These are phyloP conservation scores for Intellagama lesueurii DNA, from an alignment of 2,797 vertebrate species.

Conservation along the genomic window DNA sequence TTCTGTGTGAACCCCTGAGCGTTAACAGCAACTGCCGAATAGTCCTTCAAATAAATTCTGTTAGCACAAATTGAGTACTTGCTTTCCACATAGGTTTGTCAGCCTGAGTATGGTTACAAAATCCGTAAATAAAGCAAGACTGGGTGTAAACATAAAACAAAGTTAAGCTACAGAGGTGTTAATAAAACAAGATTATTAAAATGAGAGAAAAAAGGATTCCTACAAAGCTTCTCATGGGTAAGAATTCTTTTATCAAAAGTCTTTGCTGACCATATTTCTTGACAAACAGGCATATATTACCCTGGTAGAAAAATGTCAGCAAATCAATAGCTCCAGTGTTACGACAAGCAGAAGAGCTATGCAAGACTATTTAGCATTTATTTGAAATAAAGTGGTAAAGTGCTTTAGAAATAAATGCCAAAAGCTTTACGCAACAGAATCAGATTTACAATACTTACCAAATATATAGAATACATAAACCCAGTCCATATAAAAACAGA, in stretches of 20 bases:
- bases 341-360: fast-evolving
- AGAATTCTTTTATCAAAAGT: neutral
- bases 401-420: neutral
- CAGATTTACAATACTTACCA: slow-evolving; percentile 80
- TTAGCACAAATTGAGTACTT: neutral
- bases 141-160: slow-evolving; percentile 9
- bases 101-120: neutral
- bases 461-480: slow-evolving; percentile 96
- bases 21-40: neutral
- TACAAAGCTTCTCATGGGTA: neutral
- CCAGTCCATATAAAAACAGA: slow-evolving; percentile 96
- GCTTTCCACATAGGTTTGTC: neutral
- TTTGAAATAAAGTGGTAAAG: neutral
- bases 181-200: neutral
- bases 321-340: neutral
- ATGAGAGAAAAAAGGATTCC: neutral
- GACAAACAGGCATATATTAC: slow-evolving; percentile 20
- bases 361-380: slow-evolving; percentile 7
- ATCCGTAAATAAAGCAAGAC: neutral
- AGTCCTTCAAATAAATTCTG: neutral
- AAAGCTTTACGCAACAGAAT: neutral
- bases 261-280: neutral
- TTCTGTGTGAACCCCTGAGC: neutral
- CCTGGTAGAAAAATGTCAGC: slow-evolving; percentile 24
- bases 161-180: neutral